Evolutionary conservation across 2,888 invertebrate genomes (phyloP).

Genomic region (Erynnis tages): DNA sequence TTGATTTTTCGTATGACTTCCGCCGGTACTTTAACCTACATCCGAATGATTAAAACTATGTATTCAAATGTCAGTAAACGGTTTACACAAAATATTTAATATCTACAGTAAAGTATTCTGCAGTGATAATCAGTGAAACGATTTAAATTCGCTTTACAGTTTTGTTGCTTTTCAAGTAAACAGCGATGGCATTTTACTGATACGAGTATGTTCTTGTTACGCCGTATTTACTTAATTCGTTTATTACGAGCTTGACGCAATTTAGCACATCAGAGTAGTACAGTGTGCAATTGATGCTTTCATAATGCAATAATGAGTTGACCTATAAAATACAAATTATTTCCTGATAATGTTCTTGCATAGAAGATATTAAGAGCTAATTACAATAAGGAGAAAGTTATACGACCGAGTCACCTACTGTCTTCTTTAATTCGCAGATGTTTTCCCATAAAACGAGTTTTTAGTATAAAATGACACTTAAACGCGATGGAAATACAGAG

Average conservation of each 20-base stretch:
- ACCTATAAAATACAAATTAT: constrained; percentile 24
- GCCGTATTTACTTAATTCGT: constrained; percentile 16
- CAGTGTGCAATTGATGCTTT: constrained; percentile 13
- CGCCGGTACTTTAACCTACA: no score
- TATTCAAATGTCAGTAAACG: neutral
- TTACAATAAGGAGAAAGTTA: constrained; percentile 24
- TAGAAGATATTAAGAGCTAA: constrained; percentile 3
- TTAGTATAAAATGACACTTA: constrained; percentile 7
- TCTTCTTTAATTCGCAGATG: constrained; percentile 9
- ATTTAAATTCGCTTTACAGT: constrained; percentile 8
- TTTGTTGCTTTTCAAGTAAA: constrained; percentile 14
- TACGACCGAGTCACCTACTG: constrained; percentile 20
- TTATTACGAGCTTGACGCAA: constrained; percentile 19
- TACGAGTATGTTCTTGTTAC: constrained; percentile 3
- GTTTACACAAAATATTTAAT: neutral
- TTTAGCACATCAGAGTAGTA: constrained; percentile 17
- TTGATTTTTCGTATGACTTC: no score
- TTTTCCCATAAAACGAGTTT: constrained; percentile 14
- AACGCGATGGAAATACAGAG: no score
- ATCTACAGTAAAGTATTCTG: neutral
- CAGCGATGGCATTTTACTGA: constrained; percentile 8
- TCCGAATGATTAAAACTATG: no score
- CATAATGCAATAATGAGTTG: constrained; percentile 23
- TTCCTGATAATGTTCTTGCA: constrained; percentile 23
- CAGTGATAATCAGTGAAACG: constrained; percentile 9